These are phyloP conservation scores for Malacosoma neustria DNA, from an alignment of 2,888 invertebrate species.

Conservation along the genomic window DNA sequence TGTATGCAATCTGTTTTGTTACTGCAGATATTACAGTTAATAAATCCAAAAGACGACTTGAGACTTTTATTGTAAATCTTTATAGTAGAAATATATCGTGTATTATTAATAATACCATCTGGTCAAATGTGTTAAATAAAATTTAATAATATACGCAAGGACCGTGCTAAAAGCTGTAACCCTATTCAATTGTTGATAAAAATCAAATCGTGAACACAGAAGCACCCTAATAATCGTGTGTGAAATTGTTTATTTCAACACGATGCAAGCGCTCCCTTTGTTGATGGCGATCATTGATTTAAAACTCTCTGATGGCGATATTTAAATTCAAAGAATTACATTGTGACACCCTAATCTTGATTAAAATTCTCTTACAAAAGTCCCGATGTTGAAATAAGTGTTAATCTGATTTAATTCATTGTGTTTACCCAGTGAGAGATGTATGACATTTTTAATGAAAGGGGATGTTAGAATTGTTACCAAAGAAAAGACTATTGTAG, in stretches of 20 bases:
- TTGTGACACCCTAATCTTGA: conserved; percentile 66
- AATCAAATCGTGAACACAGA: conserved; percentile 13
- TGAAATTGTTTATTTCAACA: conserved; percentile 55
- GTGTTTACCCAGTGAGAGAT: conserved; percentile 56
- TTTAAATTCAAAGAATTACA: conserved; percentile 62
- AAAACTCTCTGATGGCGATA: conserved; percentile 49
- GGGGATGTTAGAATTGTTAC: conserved; percentile 22
- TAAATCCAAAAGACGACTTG: no score
- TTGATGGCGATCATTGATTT: conserved; percentile 48
- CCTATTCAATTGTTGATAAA: conserved; percentile 42
- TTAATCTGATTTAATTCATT: conserved; percentile 71
- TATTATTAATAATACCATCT: conserved; percentile 7
- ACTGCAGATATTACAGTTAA: no score
- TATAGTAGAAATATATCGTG: no score
- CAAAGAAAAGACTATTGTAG: conserved; percentile 27
- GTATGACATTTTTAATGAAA: conserved; percentile 43
- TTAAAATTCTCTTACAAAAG: conserved; percentile 57
- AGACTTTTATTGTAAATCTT: no score
- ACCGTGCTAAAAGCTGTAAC: neutral
- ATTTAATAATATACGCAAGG: no score
- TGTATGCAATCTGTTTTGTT: no score
- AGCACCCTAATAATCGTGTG: conserved; percentile 38
- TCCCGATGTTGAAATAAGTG: conserved; percentile 53
- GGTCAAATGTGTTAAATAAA: no score
- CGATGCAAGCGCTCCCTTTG: conserved; percentile 49